Percentiles rank a stretch among this genome's conserved stretches.
phyloP scores from a whole-genome alignment of 1,140 invertebrate genomes.

The Helicoverpa zea region DNA sequence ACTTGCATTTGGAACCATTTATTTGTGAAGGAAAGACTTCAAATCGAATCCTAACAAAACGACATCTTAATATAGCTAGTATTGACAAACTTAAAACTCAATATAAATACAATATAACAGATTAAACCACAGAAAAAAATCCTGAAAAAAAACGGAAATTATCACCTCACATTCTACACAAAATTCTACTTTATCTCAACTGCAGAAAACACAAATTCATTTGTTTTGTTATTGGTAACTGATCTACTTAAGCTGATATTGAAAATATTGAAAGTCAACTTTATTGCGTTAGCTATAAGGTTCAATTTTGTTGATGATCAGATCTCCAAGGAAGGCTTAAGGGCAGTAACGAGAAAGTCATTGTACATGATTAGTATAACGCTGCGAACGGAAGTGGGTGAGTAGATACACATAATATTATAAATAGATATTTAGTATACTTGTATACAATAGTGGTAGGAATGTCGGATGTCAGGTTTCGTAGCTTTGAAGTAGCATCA shows the following conservation, averaged over 20 bases:
- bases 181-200: neutral
- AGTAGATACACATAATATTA: slow-evolving; percentile 37
- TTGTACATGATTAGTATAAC: slow-evolving; percentile 65
- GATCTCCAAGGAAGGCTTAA: slow-evolving; percentile 52
- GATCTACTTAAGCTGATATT: neutral
- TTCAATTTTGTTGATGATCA: neutral
- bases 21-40: neutral
- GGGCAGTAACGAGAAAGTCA: slow-evolving; percentile 59
- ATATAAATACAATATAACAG: slow-evolving; percentile 41
- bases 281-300: neutral
- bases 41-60: neutral
- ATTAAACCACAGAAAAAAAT: slow-evolving; percentile 24
- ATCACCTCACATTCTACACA: slow-evolving; percentile 14
- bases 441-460: slow-evolving; percentile 4
- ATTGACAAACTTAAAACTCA: slow-evolving; percentile 40
- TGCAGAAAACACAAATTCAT: neutral
- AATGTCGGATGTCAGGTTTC: slow-evolving; percentile 20
- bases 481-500: neutral
- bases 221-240: neutral
- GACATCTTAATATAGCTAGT: slow-evolving; percentile 1
- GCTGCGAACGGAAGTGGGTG: slow-evolving; percentile 64
- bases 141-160: slow-evolving; percentile 38
- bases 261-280: neutral
- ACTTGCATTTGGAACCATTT: neutral
- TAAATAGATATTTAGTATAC: slow-evolving; percentile 10